A percentile compares a stretch with the other conserved stretches of the same genome.
Evolutionary conservation across 2,888 invertebrate species (phyloP).

Genomic region (Cenopis cana): DNA sequence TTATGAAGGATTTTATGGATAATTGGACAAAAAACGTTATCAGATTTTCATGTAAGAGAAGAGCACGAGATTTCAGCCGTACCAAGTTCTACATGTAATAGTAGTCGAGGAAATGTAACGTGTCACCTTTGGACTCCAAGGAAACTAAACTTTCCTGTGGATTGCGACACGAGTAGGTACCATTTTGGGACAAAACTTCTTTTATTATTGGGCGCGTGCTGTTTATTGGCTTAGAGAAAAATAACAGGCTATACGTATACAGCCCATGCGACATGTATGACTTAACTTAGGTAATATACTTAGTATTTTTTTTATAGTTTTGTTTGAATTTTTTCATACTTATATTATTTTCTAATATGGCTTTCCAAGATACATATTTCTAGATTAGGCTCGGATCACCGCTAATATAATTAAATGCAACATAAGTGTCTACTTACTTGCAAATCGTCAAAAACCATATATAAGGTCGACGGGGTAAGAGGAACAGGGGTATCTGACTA

Average conservation of each 20-base stretch:
- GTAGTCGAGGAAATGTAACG: too few relatives aligned
- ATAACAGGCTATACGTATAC: not conserved
- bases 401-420: slow-evolving; percentile 74
- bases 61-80: not conserved
- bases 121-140: too few relatives aligned
- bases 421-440: slow-evolving; percentile 55
- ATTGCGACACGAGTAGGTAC: not conserved
- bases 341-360: slow-evolving; percentile 46
- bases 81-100: not conserved
- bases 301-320: slow-evolving; percentile 7
- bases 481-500: not conserved
- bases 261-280: slow-evolving; percentile 8
- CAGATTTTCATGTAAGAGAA: not conserved
- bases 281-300: slow-evolving; percentile 12
- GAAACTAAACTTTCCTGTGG: too few relatives aligned
- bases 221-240: slow-evolving; percentile 13
- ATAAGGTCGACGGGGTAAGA: not conserved
- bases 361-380: slow-evolving; percentile 57
- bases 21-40: not conserved
- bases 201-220: not conserved
- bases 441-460: slow-evolving; percentile 50
- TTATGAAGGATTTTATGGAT: too few relatives aligned
- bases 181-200: not conserved
- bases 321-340: slow-evolving; percentile 8
- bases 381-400: slow-evolving; percentile 71